These are phyloP conservation scores for Gonioctena quinquepunctata DNA, from an alignment of 1,140 invertebrate genomes.

Conservation along the genomic window DNA sequence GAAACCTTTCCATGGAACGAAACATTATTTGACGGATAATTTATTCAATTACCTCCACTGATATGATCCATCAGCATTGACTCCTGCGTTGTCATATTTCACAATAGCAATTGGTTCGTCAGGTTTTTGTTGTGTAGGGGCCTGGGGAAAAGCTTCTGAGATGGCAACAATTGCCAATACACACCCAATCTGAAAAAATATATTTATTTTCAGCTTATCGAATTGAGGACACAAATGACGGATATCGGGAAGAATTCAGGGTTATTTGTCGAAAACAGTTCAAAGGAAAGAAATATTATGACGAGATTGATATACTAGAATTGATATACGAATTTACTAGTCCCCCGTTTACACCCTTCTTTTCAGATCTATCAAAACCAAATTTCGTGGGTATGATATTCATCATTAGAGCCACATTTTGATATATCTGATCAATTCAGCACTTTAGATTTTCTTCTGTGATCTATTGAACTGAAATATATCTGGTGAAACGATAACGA, in stretches of 20 bases:
- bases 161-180: neutral
- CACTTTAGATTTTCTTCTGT: too few species aligned
- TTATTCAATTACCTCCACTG: constrained; percentile 34
- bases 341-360: too few species aligned
- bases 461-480: too few species aligned
- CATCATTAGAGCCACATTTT: too few species aligned
- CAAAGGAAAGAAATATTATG: neutral
- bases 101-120: constrained; percentile 23
- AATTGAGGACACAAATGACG: too few species aligned
- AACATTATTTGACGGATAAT: too few species aligned
- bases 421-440: too few species aligned
- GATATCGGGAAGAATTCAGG: neutral
- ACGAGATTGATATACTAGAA: neutral
- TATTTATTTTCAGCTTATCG: too few species aligned
- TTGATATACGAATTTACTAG: neutral
- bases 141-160: neutral
- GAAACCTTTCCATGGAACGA: too few species aligned
- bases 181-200: neutral
- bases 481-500: too few species aligned
- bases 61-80: constrained; percentile 29
- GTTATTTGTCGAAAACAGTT: neutral
- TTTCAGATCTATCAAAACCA: too few species aligned
- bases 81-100: constrained; percentile 28
- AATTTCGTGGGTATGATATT: too few species aligned
- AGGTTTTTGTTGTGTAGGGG: neutral